A percentile compares a stretch with the other conserved stretches of the same genome.
These are phyloP conservation scores for Turdus rufiventris DNA, from an alignment of 2,113 vertebrate species.

Conservation along the genomic window DNA sequence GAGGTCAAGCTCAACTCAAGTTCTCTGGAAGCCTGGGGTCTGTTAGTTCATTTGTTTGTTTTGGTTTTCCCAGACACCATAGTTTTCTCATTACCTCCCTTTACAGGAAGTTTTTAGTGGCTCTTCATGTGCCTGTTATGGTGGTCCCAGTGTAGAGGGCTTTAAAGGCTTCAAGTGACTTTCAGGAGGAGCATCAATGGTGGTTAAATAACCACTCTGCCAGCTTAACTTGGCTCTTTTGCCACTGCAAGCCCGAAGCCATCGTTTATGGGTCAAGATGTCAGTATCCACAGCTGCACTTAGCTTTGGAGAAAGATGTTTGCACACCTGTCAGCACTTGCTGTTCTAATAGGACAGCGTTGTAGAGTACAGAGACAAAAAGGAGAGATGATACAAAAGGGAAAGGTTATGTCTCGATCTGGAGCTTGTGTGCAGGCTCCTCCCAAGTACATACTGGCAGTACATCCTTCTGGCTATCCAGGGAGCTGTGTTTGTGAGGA, in stretches of 20 bases:
- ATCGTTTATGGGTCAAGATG: background rate
- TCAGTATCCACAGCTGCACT: background rate
- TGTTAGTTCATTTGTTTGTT: background rate
- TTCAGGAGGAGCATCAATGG: background rate
- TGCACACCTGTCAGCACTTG: background rate
- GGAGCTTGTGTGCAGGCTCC: background rate
- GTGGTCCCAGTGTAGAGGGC: background rate
- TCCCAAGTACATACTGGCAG: accelerated
- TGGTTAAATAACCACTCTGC: background rate
- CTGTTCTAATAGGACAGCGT: background rate
- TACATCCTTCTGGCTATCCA: background rate
- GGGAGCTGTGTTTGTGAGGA: background rate
- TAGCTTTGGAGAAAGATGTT: background rate
- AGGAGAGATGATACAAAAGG: background rate
- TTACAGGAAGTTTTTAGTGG: slow-evolving; percentile 38
- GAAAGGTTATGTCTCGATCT: background rate
- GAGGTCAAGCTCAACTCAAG: background rate
- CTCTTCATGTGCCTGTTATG: background rate
- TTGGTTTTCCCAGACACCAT: background rate
- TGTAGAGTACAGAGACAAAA: accelerated
- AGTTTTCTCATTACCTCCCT: slow-evolving; percentile 42
- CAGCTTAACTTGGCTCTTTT: background rate
- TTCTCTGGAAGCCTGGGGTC: background rate
- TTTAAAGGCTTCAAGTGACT: background rate
- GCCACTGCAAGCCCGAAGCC: background rate